Percentiles rank a stretch among this genome's conserved stretches.
phyloP scores from a whole-genome alignment of 2,797 vertebrate species.

The Channallabes apus region DNA sequence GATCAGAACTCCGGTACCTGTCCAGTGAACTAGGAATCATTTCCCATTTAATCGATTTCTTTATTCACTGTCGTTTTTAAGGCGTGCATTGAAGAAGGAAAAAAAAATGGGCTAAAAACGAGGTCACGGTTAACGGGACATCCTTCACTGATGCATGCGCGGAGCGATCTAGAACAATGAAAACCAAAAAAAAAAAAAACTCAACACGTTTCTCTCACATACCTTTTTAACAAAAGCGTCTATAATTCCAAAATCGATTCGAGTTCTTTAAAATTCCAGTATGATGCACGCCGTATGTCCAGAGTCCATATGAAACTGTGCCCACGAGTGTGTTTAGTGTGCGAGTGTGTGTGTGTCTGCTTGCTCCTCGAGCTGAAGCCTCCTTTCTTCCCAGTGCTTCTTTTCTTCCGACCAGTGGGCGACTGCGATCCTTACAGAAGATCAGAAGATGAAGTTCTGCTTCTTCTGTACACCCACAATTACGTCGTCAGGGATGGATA shows the following conservation, averaged over 20 bases:
- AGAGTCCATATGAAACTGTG: constrained; percentile 34
- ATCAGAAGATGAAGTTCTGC: constrained; percentile 74
- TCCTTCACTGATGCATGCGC: neutral
- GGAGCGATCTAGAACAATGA: neutral
- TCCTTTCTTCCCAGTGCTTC: constrained; percentile 46
- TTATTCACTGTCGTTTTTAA: neutral
- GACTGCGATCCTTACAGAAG: constrained; percentile 61
- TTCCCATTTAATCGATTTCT: neutral
- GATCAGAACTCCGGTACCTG: neutral
- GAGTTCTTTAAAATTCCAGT: constrained; percentile 38
- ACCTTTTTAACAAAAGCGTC: constrained; percentile 17
- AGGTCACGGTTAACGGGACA: neutral
- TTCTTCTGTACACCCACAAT: constrained; percentile 83
- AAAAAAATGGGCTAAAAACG: neutral
- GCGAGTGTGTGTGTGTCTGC: too few relatives aligned
- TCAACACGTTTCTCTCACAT: neutral
- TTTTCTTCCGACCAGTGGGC: constrained; percentile 63
- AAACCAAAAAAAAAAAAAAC: neutral
- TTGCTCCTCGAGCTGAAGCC: constrained; percentile 21
- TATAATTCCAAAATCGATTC: constrained; percentile 41
- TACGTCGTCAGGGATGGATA: constrained; percentile 85
- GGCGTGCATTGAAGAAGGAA: neutral
- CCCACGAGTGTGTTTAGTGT: neutral
- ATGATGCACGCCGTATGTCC: constrained; percentile 25
- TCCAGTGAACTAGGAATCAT: neutral